A percentile compares a stretch with the other conserved stretches of the same genome.
phyloP scores from a whole-genome alignment of 2,113 vertebrate species.

The Rostratula benghalensis region DNA sequence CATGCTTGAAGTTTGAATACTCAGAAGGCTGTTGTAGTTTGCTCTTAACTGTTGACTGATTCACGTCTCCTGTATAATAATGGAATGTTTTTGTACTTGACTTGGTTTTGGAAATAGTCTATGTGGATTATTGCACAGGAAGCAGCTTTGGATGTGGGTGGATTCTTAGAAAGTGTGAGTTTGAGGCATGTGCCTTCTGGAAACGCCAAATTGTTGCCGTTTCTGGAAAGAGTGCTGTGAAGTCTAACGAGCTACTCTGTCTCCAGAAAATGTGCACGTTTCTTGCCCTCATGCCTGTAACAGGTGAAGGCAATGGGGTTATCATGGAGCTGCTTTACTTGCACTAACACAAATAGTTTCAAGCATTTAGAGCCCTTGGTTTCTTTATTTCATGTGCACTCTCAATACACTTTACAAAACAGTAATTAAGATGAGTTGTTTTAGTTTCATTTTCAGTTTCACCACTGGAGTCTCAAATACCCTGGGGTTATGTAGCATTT shows the following conservation, averaged over 20 bases:
- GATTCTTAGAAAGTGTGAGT: background rate
- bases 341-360: background rate
- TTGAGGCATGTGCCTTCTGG: background rate
- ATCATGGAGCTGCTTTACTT: fast-evolving
- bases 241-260: background rate
- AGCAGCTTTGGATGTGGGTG: background rate
- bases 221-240: background rate
- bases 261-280: background rate
- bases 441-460: background rate
- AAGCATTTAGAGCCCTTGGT: background rate
- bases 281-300: fast-evolving
- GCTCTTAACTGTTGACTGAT: background rate
- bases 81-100: background rate
- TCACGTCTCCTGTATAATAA: background rate
- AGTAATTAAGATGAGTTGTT: background rate
- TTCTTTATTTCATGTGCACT: background rate
- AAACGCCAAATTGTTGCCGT: background rate
- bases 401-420: background rate
- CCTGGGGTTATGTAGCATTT: background rate
- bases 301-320: background rate
- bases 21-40: background rate
- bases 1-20: fast-evolving
- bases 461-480: background rate
- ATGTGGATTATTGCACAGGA: fast-evolving
- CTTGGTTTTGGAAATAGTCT: background rate